Percentiles rank a stretch among this genome's conserved stretches.
These are phyloP conservation scores for Lepidurus arcticus DNA, from an alignment of 1,140 invertebrate species.

Conservation along the genomic window DNA sequence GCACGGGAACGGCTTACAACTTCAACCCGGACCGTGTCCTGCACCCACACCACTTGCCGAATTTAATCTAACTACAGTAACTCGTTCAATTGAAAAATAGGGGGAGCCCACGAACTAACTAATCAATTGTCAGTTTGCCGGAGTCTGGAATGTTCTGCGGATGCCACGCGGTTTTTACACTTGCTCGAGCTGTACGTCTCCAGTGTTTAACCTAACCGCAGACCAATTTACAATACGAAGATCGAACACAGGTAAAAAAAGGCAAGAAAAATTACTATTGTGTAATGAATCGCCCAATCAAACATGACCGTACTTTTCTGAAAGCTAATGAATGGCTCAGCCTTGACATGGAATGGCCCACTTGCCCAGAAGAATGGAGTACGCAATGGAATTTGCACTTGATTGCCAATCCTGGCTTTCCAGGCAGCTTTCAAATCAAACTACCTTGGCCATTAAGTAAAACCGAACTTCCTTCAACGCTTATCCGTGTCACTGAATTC, in stretches of 20 bases:
- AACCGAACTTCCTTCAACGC: neutral
- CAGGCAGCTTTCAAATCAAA: conserved; percentile 29
- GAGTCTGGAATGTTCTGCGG: neutral
- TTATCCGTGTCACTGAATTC: neutral
- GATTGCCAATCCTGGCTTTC: conserved; percentile 22
- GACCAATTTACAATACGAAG: neutral
- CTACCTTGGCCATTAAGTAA: conserved; percentile 32
- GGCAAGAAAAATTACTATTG: too few species aligned
- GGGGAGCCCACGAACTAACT: neutral
- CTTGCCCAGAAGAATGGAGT: conserved; percentile 17
- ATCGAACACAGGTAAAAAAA: neutral
- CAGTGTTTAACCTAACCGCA: neutral
- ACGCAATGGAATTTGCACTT: conserved; percentile 26
- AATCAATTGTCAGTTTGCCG: neutral
- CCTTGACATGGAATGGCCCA: conserved; percentile 25
- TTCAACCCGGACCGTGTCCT: conserved; percentile 33
- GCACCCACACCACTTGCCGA: neutral
- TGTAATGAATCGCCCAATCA: neutral
- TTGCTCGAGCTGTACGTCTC: neutral
- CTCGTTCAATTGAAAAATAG: neutral
- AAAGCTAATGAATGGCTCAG: conserved; percentile 11
- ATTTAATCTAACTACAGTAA: neutral
- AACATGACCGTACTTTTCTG: neutral
- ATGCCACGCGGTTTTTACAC: neutral
- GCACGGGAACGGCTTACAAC: conserved; percentile 17